Evolutionary conservation across 1,140 invertebrate species (phyloP).

Genomic region (Hycleus phaleratus): DNA sequence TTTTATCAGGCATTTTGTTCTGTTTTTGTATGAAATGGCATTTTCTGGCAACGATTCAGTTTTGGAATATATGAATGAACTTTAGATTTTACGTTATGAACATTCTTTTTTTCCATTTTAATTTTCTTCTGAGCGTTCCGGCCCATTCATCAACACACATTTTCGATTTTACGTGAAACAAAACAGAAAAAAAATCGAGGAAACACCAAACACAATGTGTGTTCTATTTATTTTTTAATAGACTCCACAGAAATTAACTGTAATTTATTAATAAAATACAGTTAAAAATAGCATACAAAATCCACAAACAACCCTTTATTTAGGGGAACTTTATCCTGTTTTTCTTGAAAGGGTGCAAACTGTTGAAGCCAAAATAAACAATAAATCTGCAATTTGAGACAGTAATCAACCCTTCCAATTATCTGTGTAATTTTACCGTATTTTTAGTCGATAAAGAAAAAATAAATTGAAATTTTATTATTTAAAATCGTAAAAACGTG

Average conservation of each 20-base stretch:
- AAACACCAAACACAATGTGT: too few relatives aligned
- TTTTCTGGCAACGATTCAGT: constrained; percentile 17
- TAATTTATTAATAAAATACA: too few relatives aligned
- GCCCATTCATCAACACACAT: too few relatives aligned
- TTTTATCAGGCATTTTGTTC: constrained; percentile 1
- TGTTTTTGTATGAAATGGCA: constrained; percentile 1
- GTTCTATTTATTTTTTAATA: too few relatives aligned
- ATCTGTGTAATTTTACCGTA: constrained; percentile 1
- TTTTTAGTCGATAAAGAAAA: not conserved
- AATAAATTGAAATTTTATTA: constrained; percentile 2
- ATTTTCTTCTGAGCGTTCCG: too few relatives aligned
- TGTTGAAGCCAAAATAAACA: not conserved
- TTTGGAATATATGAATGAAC: constrained; percentile 16
- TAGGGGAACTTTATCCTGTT: not conserved
- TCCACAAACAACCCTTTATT: not conserved
- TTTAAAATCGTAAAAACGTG: not conserved
- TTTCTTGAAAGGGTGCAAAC: constrained; percentile 1
- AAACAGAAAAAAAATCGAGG: too few relatives aligned
- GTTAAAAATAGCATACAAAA: too few relatives aligned
- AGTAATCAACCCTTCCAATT: constrained; percentile 6
- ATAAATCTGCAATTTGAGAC: constrained; percentile 11
- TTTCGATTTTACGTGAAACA: too few relatives aligned
- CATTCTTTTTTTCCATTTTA: not conserved
- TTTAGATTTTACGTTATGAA: constrained; percentile 10
- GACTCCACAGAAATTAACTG: too few relatives aligned